Base-by-base conservation (phyloP, 2,888 invertebrate genomes). In the Sericinus montela region DNA sequence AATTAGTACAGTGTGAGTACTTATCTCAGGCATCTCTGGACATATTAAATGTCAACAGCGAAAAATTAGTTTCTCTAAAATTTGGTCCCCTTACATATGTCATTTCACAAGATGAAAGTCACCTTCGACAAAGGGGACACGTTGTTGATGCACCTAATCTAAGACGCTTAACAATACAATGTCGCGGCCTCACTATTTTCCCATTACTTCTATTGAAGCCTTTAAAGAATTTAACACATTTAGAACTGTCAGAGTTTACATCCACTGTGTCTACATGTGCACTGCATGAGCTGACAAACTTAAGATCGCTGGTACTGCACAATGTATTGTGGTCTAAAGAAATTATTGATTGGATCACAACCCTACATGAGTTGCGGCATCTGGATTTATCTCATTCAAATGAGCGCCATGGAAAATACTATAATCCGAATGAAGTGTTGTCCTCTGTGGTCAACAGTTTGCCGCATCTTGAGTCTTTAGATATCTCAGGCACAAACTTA, bases 401-500 rank as follows among this genome's bases (percentile, higher is more conserved):
- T 64, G 91, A 92, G 51, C 92, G 93, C 38, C 91, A 93, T 58
- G 95, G 95, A 4, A 92, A 91, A 54, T 98, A 94, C 74, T 89
- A 91, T 29, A 91, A 93, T 61, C 95, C 96, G 2, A 95, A 94
- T 80, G 89, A 91, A 54, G 87, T 93, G 25, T 82, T 99, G 34
- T 86, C 92, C 15, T 90, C 90, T 59, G 84, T 99, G 30, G 92
- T 98, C 9, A 89, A 90, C 43, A 92, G 89, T 69, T 88, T 99
- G 62, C 94, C 95, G 0, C 77, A 92, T 43, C 83, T 99, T 51
- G 91, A 92, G 35, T 95, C 95, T 16, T 84, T 99, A 62, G 98
- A 99, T 81, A 97, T 99, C 70, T 97, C 98, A 3, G 98, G 98
- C 10, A 98, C 98, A 13, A 98, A 99, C 89, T 88, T 99, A 56